phyloP scores from a whole-genome alignment of 2,797 vertebrate species.

The Molossus molossus region DNA sequence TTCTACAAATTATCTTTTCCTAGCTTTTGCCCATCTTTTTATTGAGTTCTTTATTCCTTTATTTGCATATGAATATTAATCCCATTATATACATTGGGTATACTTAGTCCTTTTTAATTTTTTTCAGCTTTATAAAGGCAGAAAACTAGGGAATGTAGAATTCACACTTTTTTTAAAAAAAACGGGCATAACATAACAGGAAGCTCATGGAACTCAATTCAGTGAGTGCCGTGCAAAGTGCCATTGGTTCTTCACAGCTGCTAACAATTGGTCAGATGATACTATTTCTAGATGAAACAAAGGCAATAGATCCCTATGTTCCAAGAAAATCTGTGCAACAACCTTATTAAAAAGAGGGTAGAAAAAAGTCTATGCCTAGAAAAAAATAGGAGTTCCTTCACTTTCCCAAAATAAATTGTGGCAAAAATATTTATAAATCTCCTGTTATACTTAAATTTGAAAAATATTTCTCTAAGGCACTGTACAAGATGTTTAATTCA shows the following conservation, averaged over 20 bases:
- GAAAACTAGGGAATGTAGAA: conserved; percentile 43
- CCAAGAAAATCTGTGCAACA: conserved; percentile 40
- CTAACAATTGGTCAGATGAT: conserved; percentile 21
- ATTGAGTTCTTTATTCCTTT: conserved; percentile 15
- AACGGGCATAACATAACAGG: neutral
- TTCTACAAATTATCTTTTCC: conserved; percentile 50
- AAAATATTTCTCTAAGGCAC: conserved; percentile 74
- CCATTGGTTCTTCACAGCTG: neutral
- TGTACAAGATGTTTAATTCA: conserved; percentile 81
- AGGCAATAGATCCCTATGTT: conserved; percentile 12
- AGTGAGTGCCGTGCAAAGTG: neutral
- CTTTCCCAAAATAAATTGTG: conserved; percentile 71
- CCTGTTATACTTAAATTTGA: conserved; percentile 76
- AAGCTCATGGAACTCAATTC: conserved; percentile 60
- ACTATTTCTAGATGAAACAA: conserved; percentile 63
- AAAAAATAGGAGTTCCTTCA: conserved; percentile 53
- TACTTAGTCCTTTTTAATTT: neutral
- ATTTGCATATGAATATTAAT: conserved; percentile 21
- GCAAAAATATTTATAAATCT: conserved; percentile 75
- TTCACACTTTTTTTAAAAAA: neutral
- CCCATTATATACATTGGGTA: conserved; percentile 18
- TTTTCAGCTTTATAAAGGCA: conserved; percentile 38
- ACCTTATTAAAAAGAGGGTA: conserved; percentile 63
- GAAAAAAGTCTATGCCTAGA: conserved; percentile 67
- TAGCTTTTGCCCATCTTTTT: conserved; percentile 52